phyloP scores from a whole-genome alignment of 2,113 vertebrate species.

The Parotia lawesii region DNA sequence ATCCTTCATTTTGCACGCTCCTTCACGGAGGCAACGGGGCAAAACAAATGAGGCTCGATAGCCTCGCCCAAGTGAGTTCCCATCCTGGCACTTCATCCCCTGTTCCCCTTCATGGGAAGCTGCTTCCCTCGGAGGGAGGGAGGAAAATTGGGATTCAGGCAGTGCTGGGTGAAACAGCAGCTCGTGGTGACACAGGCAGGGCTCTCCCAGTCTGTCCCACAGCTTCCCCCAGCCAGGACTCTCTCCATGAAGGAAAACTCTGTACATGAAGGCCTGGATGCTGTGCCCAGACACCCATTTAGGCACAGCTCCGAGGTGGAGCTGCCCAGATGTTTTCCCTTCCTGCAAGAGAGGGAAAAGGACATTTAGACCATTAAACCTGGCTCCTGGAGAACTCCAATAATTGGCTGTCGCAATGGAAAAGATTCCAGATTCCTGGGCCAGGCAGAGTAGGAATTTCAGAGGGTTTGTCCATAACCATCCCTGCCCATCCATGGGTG shows the following conservation, averaged over 20 bases:
- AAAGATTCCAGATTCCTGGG: neutral
- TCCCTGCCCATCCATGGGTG: neutral
- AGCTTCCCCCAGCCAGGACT: neutral
- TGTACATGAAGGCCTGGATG: neutral
- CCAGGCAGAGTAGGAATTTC: neutral
- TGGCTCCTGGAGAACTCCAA: neutral
- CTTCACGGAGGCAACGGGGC: neutral
- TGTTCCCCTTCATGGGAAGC: neutral
- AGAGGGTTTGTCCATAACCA: neutral
- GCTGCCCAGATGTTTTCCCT: neutral
- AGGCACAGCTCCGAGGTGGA: neutral
- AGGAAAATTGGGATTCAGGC: neutral
- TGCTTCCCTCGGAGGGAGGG: neutral
- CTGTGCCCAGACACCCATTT: neutral
- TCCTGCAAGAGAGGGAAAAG: neutral
- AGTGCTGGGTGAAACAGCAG: neutral
- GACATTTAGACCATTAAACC: neutral
- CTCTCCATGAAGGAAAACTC: neutral
- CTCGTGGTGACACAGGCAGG: neutral
- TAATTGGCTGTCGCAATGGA: neutral
- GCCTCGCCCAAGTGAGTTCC: neutral
- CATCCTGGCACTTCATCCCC: neutral
- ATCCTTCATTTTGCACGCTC: neutral
- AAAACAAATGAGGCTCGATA: conserved; percentile 12
- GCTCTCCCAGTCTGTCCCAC: neutral